Evolutionary conservation across 2,888 invertebrate genomes (phyloP), one percentile per base, ranked within the genome.

Genomic region (Argynnis bischoffii): DNA sequence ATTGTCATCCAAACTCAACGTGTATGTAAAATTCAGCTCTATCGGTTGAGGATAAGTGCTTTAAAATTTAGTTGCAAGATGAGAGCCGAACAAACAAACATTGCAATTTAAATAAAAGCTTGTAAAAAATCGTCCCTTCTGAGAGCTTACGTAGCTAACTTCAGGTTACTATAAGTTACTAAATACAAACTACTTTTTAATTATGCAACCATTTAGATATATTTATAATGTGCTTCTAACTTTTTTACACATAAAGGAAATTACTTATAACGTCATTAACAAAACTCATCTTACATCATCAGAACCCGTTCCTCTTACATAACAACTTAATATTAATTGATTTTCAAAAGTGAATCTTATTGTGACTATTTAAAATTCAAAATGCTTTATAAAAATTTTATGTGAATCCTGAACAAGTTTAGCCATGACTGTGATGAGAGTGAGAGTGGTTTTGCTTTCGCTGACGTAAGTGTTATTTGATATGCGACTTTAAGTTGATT

Each of bases 361-460:
- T 2, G 0, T 3, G 0, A 51, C 35, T 2, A 3, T n/a, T 18
- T 69, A 59, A 55, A 64, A 55, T 46, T 53, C 46, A 64, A 48
- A 53, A 59, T 51, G 18, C n/a, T 18, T 55, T 55, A 16, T 2
- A 8, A 48, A 51, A 50, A 31, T 55, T 71, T 55, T 31, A 55
- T 53, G 64, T 67, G 60, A 67, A 67, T 63, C 64, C 55, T 65
- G 54, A 72, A 71, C 71, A 69, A 71, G 69, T 71, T 71, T 69
- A 51, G 67, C 56, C 63, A 64, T 67, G 67, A 55, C 63, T 57
- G 54, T 65, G 69, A 69, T 69, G 71, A 69, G 57, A 75, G 75
- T 73, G 75, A 75, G 75, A 75, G 75, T 74, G 67, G 69, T 56
- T 54, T 63, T 71, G 75, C 75, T 75, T 75, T 75, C 75, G 72